A percentile compares a stretch with the other conserved stretches of the same genome.
phyloP scores from a whole-genome alignment of 2,888 invertebrate genomes.

The Hypomecis punctinalis region DNA sequence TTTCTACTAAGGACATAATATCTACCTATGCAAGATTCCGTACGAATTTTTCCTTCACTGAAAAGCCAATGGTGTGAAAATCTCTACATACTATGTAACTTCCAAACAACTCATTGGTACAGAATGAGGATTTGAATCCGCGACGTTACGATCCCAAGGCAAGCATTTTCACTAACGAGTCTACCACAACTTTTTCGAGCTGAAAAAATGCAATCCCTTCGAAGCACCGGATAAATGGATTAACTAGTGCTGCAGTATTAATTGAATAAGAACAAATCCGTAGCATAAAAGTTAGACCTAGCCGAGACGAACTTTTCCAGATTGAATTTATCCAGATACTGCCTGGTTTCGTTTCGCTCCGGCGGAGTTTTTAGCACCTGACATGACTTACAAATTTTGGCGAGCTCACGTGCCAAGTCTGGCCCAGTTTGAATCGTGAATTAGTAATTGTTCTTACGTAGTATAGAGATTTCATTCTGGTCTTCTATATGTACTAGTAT shows the following conservation, averaged over 20 bases:
- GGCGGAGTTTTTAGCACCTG: slow-evolving; percentile 76
- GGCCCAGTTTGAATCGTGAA: slow-evolving; percentile 51
- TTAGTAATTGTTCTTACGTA: slow-evolving; percentile 56
- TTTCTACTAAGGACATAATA: no score
- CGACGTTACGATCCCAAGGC: no score
- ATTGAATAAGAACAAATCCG: slow-evolving; percentile 55
- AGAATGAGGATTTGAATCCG: no score
- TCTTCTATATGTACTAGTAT: neutral
- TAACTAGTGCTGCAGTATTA: slow-evolving; percentile 39
- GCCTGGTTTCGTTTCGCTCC: slow-evolving; percentile 62
- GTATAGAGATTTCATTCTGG: slow-evolving; percentile 32
- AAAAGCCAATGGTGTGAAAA: no score
- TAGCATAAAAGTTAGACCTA: slow-evolving; percentile 57
- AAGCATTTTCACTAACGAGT: no score
- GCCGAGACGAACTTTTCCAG: slow-evolving; percentile 60
- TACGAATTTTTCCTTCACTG: no score
- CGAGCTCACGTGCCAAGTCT: slow-evolving; percentile 57
- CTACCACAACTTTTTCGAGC: no score
- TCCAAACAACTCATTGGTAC: no score
- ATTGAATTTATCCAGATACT: slow-evolving; percentile 74
- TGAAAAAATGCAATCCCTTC: no score
- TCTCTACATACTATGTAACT: no score
- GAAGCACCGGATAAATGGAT: neutral
- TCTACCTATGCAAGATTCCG: no score
- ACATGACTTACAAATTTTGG: slow-evolving; percentile 74